Conservation (phyloP, 2,888 invertebrate species). For the Cecidostiba fungosa region DNA sequence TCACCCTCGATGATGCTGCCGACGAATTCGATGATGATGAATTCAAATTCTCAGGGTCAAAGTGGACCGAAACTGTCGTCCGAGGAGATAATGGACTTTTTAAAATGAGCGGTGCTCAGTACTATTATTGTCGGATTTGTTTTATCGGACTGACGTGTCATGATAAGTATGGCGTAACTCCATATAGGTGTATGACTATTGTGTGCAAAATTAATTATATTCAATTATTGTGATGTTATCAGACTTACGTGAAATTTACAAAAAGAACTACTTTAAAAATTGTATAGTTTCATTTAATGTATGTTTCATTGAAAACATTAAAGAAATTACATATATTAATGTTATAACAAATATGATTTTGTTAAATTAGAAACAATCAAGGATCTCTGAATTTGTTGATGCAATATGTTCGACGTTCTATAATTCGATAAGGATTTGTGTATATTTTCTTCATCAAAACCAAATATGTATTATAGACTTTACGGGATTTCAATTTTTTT, state of each 20-base stretch:
- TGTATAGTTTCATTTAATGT: background rate
- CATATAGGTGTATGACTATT: background rate
- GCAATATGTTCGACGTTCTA: background rate
- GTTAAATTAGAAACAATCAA: background rate
- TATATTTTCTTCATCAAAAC: background rate
- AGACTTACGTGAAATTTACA: background rate
- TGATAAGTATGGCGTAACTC: background rate
- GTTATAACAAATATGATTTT: background rate
- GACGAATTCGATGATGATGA: conserved; percentile 41
- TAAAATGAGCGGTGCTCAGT: conserved; percentile 68
- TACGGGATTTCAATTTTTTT: background rate
- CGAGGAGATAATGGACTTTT: conserved; percentile 75
- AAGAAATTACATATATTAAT: background rate
- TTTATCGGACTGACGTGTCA: background rate
- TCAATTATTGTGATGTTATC: conserved; percentile 15
- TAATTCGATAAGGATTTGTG: background rate
- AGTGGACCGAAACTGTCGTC: conserved; percentile 69
- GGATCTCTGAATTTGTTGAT: background rate
- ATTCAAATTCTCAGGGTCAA: conserved; percentile 62
- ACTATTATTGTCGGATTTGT: background rate
- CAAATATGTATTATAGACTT: conserved; percentile 5
- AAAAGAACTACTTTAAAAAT: background rate
- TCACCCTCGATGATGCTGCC: conserved; percentile 64
- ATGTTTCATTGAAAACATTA: background rate
- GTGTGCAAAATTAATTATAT: conserved; percentile 12